phyloP scores from a whole-genome alignment of 2,888 invertebrate genomes.

The Lypha dubia region DNA sequence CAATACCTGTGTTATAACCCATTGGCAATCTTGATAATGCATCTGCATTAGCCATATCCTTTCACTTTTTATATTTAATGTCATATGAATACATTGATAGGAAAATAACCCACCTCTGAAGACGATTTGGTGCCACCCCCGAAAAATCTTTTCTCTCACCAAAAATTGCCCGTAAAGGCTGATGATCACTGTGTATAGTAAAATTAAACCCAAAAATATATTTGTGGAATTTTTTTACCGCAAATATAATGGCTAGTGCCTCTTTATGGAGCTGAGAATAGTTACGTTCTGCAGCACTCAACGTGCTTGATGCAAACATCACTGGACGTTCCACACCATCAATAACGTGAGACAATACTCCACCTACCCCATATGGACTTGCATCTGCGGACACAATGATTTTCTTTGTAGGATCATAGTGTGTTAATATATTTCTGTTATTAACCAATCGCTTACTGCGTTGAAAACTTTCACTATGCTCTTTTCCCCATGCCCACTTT shows the following conservation, averaged over 20 bases:
- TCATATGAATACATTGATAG: background rate
- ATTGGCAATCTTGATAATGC: constrained; percentile 53
- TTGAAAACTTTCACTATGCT: constrained; percentile 55
- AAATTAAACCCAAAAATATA: constrained; percentile 58
- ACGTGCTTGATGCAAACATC: constrained; percentile 57
- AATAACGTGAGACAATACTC: constrained; percentile 57
- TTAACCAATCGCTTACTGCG: constrained; percentile 57
- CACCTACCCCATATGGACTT: constrained; percentile 35
- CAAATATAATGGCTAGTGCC: constrained; percentile 21
- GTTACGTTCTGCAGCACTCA: constrained; percentile 41
- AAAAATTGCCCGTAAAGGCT: constrained; percentile 32
- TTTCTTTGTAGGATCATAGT: constrained; percentile 49
- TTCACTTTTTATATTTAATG: constrained; percentile 58
- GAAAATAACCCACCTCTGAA: constrained; percentile 3
- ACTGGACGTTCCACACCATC: constrained; percentile 61
- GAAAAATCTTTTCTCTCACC: constrained; percentile 40
- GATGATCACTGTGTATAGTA: constrained; percentile 21
- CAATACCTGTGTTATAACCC: constrained; percentile 29
- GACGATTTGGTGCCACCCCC: constrained; percentile 3
- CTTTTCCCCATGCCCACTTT: constrained; percentile 47
- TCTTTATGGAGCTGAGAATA: constrained; percentile 45
- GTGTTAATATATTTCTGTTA: constrained; percentile 54
- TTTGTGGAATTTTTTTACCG: constrained; percentile 58
- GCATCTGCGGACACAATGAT: constrained; percentile 50
- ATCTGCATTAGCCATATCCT: constrained; percentile 14